Base-by-base conservation (phyloP, 2,888 invertebrate genomes). In the Calliopum simillimum region DNA sequence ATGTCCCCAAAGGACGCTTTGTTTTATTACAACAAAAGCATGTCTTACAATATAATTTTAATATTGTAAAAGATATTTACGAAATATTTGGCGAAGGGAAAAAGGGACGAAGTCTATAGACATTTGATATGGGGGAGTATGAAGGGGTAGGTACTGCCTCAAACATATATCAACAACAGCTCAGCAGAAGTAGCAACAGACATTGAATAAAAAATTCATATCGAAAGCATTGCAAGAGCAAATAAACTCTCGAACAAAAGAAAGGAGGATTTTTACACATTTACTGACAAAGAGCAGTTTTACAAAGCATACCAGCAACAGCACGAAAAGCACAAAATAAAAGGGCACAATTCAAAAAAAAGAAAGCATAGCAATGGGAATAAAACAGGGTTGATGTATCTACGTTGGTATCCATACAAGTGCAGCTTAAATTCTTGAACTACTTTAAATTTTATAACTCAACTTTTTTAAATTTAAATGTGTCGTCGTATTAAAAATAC, bases 31-130 rank as follows among this genome's bases (percentile, higher is more conserved):
- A 44, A 66, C 47, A 66, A 46, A 47, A 58, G 33, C 66, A 44
- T 67, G 55, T 59, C 49, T 19, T 43, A 49, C 49, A 67, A 67
- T 49, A 49, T 67, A 44, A 67, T 67, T 67, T 67, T 59, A 67
- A 67, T 67, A 67, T 33, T 47, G 14, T 47, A n/a, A 33, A 43
- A 58, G 58, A 19, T 59, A 67, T 67, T 67, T 67, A 12, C 58
- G 43, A 49, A 59, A 56, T 56, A 56, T 66, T 64, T 65, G 53
- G 21, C n/a, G n/a, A 51, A 16, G 19, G 51, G 21, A 11, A 11
- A 21, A 14, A 51, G n/a, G 21, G 51, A 16, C n/a, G 13, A 8
- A 33, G 51, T 3, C 5, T 51, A 11, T n/a, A 16, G 19, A n/a
- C 51, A 23, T 23, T 25, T 25, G 19, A 56, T 13, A n/a, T 23